These are phyloP conservation scores for Seriola dumerili DNA, from an alignment of 2,113 vertebrate species.

Conservation along the genomic window DNA sequence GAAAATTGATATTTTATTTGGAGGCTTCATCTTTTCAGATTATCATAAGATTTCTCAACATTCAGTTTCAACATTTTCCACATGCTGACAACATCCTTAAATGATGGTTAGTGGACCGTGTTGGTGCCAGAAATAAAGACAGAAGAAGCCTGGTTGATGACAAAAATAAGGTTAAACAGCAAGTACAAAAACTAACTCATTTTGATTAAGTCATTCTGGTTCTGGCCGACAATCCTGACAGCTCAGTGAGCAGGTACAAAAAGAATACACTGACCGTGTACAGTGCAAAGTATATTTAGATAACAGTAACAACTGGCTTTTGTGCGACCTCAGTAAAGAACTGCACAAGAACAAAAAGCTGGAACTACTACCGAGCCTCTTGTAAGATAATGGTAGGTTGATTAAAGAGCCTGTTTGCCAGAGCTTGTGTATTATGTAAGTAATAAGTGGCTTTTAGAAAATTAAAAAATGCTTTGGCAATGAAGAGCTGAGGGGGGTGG, in stretches of 20 bases:
- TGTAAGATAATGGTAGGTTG: neutral
- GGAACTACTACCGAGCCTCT: too few relatives aligned
- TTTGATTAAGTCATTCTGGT: neutral
- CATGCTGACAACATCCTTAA: neutral
- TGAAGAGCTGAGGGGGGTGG: neutral
- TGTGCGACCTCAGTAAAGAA: slow-evolving; percentile 2
- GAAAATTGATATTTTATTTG: slow-evolving; percentile 46
- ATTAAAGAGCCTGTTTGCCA: neutral
- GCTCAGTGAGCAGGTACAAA: neutral
- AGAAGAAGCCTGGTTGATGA: neutral
- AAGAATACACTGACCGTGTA: neutral
- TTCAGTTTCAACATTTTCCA: neutral
- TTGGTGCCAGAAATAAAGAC: neutral
- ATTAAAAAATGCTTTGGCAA: slow-evolving; percentile 10
- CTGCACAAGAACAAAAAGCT: neutral
- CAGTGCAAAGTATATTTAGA: neutral
- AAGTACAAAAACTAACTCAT: neutral
- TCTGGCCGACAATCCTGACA: neutral
- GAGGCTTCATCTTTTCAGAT: slow-evolving; percentile 15
- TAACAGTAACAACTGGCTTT: neutral
- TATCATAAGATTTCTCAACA: slow-evolving; percentile 14
- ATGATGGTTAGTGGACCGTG: neutral
- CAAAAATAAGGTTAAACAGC: neutral
- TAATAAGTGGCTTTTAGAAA: slow-evolving; percentile 1
- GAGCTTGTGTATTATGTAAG: neutral